Evolutionary conservation across 1,140 invertebrate genomes (phyloP), one percentile per base, ranked within the genome.

Genomic region (Lysiphlebus fabarum): DNA sequence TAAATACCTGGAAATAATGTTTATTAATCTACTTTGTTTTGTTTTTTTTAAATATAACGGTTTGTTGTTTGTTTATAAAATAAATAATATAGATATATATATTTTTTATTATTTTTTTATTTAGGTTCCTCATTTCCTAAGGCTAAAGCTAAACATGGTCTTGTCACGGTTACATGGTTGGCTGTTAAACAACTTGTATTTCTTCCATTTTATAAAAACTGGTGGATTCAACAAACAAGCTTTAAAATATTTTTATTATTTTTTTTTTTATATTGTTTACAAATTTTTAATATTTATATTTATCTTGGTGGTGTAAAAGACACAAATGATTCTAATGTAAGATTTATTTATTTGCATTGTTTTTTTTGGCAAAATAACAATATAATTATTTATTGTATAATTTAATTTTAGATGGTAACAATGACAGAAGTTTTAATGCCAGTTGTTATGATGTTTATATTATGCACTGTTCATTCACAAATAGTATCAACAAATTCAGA

Each of bases 71-170:
- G 7, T 12, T 51, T 6, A 51, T 36, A n/a, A 37, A 38, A 58
- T 63, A 43, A 44, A 65, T n/a, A n/a, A n/a, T n/a, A n/a, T n/a
- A n/a, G n/a, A n/a, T n/a, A 26, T 26, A 4, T 26, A 2, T 26
- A 26, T 26, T 26, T 17, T 26, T 26, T 26, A 61, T 63, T n/a
- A n/a, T n/a, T n/a, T 59, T 48, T 65, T 66, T 63, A 63, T 72
- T 17, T 71, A 95, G 92, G 93, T 47, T 95, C 93, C 17, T 93
- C 92, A 49, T 96, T 96, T 78, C 88, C 93, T 6, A 97, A 96
- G 83, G 89, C 91, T 7, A 96, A 96, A 73, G 92, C 93, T 2
- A 92, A 94, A 67, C 89, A 94, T 78, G 89, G 91, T 51, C 83
- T 95, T 67, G 82, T 88, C 9, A 90, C 89, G 9, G 90, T 95